Evolutionary conservation across 2,797 vertebrate genomes (phyloP).

Genomic region (Atherinosoma microstoma): DNA sequence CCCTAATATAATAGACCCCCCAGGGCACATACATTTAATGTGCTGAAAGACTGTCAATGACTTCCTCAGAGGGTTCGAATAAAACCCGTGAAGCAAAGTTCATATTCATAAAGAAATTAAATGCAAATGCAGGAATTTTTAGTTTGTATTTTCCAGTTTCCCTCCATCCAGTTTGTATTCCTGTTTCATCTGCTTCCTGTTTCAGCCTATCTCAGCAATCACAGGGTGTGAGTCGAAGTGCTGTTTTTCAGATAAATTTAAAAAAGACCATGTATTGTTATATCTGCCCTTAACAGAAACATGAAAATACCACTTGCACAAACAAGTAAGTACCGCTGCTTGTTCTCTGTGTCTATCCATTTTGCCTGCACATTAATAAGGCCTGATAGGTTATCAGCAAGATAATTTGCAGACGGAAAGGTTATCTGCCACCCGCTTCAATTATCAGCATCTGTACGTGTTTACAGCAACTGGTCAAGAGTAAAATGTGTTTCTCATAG

Average conservation of each 20-base stretch:
- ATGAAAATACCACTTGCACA: not conserved
- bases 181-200: not conserved
- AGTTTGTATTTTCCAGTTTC: not conserved
- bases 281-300: not conserved
- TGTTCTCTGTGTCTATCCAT: slow-evolving; percentile 16
- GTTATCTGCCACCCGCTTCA: slow-evolving; percentile 11
- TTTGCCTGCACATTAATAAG: slow-evolving; percentile 23
- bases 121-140: not conserved
- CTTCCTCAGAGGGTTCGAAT: not conserved
- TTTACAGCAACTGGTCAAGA: slow-evolving; percentile 25
- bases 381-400: slow-evolving; percentile 29
- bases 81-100: not conserved
- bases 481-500: slow-evolving; percentile 11
- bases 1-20: too few relatives aligned
- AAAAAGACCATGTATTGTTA: not conserved
- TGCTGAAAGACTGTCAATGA: not conserved
- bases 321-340: slow-evolving; percentile 15
- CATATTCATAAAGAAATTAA: not conserved
- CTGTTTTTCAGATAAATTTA: not conserved
- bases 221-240: not conserved
- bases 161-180: not conserved
- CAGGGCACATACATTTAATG: too few relatives aligned
- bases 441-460: slow-evolving; percentile 10
- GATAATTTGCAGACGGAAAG: slow-evolving; percentile 23
- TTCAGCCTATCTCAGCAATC: not conserved